Percentiles rank a stretch among this genome's conserved stretches.
Conservation (phyloP, 1,140 invertebrate genomes). For the Papilio aristodemus region DNA sequence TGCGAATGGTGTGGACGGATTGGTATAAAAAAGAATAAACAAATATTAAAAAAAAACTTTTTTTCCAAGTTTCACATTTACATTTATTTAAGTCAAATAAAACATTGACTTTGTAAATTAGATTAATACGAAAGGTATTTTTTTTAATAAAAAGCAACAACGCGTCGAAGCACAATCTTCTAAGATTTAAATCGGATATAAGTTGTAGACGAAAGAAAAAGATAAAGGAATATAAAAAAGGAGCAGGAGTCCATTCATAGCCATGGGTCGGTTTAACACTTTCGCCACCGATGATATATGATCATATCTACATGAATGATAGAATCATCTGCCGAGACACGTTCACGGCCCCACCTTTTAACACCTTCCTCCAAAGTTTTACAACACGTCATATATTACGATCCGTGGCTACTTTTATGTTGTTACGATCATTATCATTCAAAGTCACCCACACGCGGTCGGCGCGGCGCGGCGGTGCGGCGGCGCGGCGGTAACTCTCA, state of each 20-base stretch:
- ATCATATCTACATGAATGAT: constrained; percentile 76
- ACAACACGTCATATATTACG: constrained; percentile 71
- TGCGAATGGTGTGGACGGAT: constrained; percentile 42
- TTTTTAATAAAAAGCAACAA: constrained; percentile 24
- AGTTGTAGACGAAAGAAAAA: constrained; percentile 55
- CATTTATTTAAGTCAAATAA: constrained; percentile 37
- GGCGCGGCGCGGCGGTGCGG: constrained; percentile 29
- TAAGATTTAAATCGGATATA: constrained; percentile 36
- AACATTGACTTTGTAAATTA: neutral
- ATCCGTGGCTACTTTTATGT: constrained; percentile 70
- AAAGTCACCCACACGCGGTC: constrained; percentile 64
- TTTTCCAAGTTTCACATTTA: constrained; percentile 30
- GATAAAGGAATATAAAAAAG: constrained; percentile 56
- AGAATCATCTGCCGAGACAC: constrained; percentile 73
- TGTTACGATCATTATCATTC: constrained; percentile 74
- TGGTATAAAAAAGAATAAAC: constrained; percentile 31
- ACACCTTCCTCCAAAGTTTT: constrained; percentile 76
- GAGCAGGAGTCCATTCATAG: constrained; percentile 53
- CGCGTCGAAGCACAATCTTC: constrained; percentile 4
- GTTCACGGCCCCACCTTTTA: constrained; percentile 68
- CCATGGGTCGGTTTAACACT: constrained; percentile 61
- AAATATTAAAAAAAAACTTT: constrained; percentile 38
- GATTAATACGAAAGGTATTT: constrained; percentile 37
- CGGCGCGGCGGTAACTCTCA: constrained; percentile 27
- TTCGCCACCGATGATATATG: constrained; percentile 73